Conservation (phyloP, 2,888 invertebrate species). For the Zele albiditarsus region DNA sequence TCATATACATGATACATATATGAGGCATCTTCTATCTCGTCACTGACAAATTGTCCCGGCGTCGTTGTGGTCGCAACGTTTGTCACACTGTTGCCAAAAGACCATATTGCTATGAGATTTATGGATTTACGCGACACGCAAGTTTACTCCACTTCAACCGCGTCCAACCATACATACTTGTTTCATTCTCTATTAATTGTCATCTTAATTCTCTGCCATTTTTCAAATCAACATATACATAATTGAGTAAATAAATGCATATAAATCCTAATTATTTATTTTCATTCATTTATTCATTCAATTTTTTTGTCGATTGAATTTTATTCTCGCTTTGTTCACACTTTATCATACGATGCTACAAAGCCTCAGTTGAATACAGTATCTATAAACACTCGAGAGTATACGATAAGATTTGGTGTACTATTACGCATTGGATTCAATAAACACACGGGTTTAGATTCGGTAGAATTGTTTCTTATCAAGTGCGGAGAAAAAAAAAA, state of each 20-base stretch:
- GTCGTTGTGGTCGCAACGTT: slow-evolving; percentile 47
- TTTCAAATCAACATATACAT: neutral
- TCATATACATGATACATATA: neutral
- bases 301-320: neutral
- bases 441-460: slow-evolving; percentile 24
- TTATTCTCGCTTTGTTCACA: neutral
- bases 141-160: slow-evolving; percentile 26
- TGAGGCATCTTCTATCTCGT: slow-evolving; percentile 6
- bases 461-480: slow-evolving; percentile 29
- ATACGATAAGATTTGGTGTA: slow-evolving; percentile 16
- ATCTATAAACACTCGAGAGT: slow-evolving; percentile 12
- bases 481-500: slow-evolving; percentile 6
- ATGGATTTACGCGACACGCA: slow-evolving; percentile 29
- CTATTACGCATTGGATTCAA: neutral
- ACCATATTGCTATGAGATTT: slow-evolving; percentile 50
- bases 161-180: slow-evolving; percentile 12
- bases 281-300: neutral
- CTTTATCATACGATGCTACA: slow-evolving; percentile 6
- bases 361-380: neutral
- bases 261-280: neutral
- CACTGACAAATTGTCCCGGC: slow-evolving; percentile 61
- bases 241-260: neutral
- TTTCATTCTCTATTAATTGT: slow-evolving; percentile 21
- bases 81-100: slow-evolving; percentile 62
- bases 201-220: neutral